These are phyloP conservation scores for Bombus picipes DNA, from an alignment of 1,140 invertebrate genomes.

Conservation along the genomic window DNA sequence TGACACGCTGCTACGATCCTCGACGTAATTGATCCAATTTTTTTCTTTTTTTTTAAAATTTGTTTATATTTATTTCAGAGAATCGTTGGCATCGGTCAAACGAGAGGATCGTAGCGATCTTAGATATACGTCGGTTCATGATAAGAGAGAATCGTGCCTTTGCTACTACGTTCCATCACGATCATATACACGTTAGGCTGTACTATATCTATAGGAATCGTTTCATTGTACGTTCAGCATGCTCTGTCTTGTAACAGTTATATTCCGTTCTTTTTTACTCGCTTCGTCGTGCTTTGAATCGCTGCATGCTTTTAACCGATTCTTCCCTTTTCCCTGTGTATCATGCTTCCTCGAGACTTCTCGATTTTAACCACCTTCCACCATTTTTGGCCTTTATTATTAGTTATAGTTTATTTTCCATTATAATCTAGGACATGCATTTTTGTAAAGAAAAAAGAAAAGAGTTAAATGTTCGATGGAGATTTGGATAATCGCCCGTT, in stretches of 20 bases:
- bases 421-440: not conserved
- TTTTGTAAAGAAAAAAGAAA: not conserved
- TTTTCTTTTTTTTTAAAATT: not conserved
- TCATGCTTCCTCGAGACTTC: slow-evolving; percentile 24
- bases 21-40: not conserved
- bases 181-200: not conserved
- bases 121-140: slow-evolving; percentile 19
- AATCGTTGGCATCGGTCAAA: not conserved
- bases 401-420: not conserved
- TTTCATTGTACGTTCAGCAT: slow-evolving; percentile 8
- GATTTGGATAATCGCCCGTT: not conserved
- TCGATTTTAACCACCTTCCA: not conserved
- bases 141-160: slow-evolving; percentile 44
- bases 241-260: not conserved
- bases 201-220: slow-evolving; percentile 5
- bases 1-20: not conserved
- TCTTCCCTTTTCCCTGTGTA: slow-evolving; percentile 8
- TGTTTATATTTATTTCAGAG: not conserved
- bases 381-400: not conserved
- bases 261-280: not conserved
- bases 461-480: not conserved
- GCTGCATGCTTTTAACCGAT: not conserved
- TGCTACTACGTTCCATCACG: slow-evolving; percentile 24
- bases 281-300: not conserved
- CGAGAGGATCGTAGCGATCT: slow-evolving; percentile 8